These are phyloP conservation scores for Yponomeuta malinellus DNA, from an alignment of 2,888 invertebrate genomes.

Conservation along the genomic window DNA sequence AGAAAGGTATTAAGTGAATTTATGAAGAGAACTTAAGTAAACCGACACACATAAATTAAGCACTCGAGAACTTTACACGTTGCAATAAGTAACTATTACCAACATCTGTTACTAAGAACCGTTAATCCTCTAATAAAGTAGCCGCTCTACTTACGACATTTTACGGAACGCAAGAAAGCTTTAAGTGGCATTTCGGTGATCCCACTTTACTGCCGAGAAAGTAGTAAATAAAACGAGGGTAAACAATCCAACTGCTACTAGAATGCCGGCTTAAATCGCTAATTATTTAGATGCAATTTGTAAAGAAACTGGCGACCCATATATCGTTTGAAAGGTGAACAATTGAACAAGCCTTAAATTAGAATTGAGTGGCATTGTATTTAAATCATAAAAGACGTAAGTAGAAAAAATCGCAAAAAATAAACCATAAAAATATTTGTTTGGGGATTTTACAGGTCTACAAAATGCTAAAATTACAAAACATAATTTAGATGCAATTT, in stretches of 20 bases:
- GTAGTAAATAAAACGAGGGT: conserved; percentile 34
- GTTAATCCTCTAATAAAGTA: conserved; percentile 15
- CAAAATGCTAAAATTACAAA: no score
- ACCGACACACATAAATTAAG: conserved; percentile 11
- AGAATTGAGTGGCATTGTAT: no score
- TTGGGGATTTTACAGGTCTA: no score
- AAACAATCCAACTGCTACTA: conserved; percentile 22
- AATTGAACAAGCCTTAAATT: no score
- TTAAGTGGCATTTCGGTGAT: conserved; percentile 24
- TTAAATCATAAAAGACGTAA: no score
- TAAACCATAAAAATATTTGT: no score
- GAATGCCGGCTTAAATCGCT: conserved; percentile 6
- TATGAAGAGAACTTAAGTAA: not conserved
- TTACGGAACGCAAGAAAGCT: conserved; percentile 25
- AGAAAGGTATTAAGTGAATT: not conserved
- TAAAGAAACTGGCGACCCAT: not conserved
- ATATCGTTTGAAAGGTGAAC: not conserved
- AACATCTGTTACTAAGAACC: conserved; percentile 13
- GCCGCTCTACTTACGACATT: conserved; percentile 13
- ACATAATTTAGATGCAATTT: not conserved
- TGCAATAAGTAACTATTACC: conserved; percentile 13
- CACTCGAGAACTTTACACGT: conserved; percentile 8
- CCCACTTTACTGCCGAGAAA: conserved; percentile 20
- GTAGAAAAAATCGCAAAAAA: no score
- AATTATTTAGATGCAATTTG: not conserved